These are phyloP conservation scores for Melangyna quadrimaculata DNA, from an alignment of 2,888 invertebrate genomes.

Conservation along the genomic window DNA sequence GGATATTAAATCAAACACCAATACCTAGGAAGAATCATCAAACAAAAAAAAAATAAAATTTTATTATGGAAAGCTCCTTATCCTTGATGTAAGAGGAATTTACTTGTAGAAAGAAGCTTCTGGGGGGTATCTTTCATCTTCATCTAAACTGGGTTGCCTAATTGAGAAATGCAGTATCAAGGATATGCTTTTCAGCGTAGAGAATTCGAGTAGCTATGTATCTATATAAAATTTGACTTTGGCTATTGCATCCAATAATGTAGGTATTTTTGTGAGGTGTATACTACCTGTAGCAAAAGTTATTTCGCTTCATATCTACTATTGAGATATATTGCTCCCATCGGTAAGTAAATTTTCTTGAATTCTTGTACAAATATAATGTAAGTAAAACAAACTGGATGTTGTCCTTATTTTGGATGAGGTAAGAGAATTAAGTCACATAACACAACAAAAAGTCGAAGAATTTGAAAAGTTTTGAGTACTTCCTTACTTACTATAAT, in stretches of 20 bases:
- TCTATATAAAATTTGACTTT: not conserved
- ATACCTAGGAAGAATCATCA: not conserved
- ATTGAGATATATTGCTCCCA: not conserved
- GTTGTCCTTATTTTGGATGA: not conserved
- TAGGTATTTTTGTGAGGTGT: no score
- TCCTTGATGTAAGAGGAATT: not conserved
- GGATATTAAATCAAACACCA: not conserved
- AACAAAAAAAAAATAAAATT: not conserved
- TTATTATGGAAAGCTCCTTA: not conserved
- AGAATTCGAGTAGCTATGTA: not conserved
- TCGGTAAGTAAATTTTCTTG: not conserved
- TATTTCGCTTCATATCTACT: not conserved
- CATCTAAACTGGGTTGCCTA: not conserved
- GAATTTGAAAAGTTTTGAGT: conserved; percentile 35
- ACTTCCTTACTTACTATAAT: no score
- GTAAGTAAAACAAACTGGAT: not conserved
- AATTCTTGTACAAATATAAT: not conserved
- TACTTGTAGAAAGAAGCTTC: not conserved
- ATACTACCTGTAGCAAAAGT: not conserved
- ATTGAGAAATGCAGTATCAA: not conserved
- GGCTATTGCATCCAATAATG: not conserved
- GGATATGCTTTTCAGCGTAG: not conserved
- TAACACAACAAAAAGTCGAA: not conserved
- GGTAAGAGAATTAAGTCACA: not conserved
- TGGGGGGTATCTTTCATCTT: not conserved